Percentiles rank a stretch among this genome's conserved stretches.
Conservation (phyloP, 2,888 invertebrate genomes). For the Tetheella fluctuosa region DNA sequence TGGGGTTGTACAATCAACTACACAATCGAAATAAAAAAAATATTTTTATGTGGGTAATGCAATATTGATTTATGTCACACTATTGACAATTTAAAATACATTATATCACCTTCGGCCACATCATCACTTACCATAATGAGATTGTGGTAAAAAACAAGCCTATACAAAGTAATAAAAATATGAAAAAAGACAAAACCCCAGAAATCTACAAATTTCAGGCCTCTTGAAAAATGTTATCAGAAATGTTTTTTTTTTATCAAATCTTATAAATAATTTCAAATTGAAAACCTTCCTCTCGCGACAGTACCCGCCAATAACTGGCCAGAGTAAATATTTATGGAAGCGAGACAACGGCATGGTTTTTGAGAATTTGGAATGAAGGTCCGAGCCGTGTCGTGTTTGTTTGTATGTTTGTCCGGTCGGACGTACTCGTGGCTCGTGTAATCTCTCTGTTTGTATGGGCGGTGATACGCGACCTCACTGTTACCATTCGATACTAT, state of each 20-base stretch:
- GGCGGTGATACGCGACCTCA: conserved; percentile 36
- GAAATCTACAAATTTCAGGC: too few relatives aligned
- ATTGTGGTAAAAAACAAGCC: too few relatives aligned
- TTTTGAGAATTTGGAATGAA: conserved; percentile 82
- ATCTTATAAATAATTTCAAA: not conserved
- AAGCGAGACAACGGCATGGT: conserved; percentile 75
- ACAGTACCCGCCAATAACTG: conserved; percentile 76
- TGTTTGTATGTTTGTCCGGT: conserved; percentile 60
- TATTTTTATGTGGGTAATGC: not conserved
- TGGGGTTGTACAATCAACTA: conserved; percentile 34
- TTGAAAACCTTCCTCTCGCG: conserved; percentile 11
- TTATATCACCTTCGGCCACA: too few relatives aligned
- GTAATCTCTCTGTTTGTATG: conserved; percentile 58
- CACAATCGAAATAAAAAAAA: conserved; percentile 13
- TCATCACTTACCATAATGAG: too few relatives aligned
- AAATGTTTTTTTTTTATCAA: not conserved
- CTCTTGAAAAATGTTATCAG: not conserved
- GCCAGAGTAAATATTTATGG: conserved; percentile 74
- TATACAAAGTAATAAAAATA: too few relatives aligned
- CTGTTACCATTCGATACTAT: conserved; percentile 19
- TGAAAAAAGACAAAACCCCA: too few relatives aligned
- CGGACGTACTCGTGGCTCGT: conserved; percentile 39
- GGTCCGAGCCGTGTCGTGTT: conserved; percentile 61
- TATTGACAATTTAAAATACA: too few relatives aligned
- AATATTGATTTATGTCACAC: too few relatives aligned